Evolutionary conservation across 2,888 invertebrate genomes (phyloP).

Genomic region (Aromia moschata): DNA sequence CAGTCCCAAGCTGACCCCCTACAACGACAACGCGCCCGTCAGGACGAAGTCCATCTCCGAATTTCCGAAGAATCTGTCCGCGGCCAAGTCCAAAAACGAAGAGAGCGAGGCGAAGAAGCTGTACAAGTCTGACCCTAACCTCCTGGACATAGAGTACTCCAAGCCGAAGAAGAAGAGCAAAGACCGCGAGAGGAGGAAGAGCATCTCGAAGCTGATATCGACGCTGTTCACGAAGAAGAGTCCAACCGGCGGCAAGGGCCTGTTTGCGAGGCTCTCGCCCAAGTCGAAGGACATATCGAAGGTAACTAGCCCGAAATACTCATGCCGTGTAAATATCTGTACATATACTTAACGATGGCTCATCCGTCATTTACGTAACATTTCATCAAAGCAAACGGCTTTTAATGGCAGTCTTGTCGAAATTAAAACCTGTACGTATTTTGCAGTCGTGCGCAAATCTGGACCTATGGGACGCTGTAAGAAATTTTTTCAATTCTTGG

Average conservation of each 20-base stretch:
- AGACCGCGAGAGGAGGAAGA: slow-evolving; percentile 78
- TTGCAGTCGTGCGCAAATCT: slow-evolving; percentile 71
- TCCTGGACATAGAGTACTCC: slow-evolving; percentile 50
- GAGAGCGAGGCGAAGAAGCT: slow-evolving; percentile 44
- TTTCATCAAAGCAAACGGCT: slow-evolving; percentile 10
- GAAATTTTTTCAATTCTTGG: slow-evolving; percentile 49
- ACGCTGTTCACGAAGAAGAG: slow-evolving; percentile 82
- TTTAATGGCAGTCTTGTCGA: neutral
- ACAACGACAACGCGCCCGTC: slow-evolving; percentile 16
- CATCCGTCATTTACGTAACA: slow-evolving; percentile 12
- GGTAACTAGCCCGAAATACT: slow-evolving; percentile 60
- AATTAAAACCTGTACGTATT: slow-evolving; percentile 50
- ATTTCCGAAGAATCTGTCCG: slow-evolving; percentile 40
- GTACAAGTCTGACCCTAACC: slow-evolving; percentile 61
- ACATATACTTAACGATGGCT: slow-evolving; percentile 1
- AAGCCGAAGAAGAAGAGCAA: slow-evolving; percentile 65
- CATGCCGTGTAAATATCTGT: slow-evolving; percentile 4
- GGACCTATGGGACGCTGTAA: slow-evolving; percentile 60
- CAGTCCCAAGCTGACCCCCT: slow-evolving; percentile 5
- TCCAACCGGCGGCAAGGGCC: slow-evolving; percentile 60
- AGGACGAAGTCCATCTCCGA: slow-evolving; percentile 57
- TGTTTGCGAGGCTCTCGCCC: slow-evolving; percentile 69
- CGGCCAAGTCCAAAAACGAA: slow-evolving; percentile 21
- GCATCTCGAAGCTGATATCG: slow-evolving; percentile 85
- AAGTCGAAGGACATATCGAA: slow-evolving; percentile 72